Base-by-base conservation (phyloP, 2,797 vertebrate genomes). In the Schizothorax lantsangensis region DNA sequence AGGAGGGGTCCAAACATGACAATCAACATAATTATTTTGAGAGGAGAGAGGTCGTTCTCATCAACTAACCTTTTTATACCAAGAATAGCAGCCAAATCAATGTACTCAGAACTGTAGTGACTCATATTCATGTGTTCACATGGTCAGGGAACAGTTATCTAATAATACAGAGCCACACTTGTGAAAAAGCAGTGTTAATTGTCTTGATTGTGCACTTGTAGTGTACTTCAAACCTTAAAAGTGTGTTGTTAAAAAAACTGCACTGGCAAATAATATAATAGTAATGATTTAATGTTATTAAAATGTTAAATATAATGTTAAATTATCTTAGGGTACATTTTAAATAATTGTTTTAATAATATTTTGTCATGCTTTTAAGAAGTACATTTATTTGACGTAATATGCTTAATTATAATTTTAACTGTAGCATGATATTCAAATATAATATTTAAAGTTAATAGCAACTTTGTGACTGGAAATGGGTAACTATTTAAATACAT, bases 21-120 rank as follows among this genome's bases (percentile, higher is more conserved):
- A 30, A 73, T 64, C 71, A 66, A 36, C 52, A 59, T 12, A 75
- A 38, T 77, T 84, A 74, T 75, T 17, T 36, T 36, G n/a, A 73
- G 14, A 72, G 36, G 23, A 43, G 72, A 59, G 17, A 83, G 36
- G 68, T 23, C 6, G 17, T 84, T 30, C 30, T n/a, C 57, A n/a
- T 23, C 26, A n/a, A 11, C 26, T 49, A 10, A 68, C 30, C 30
- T 66, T 15, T 78, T 62, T 11, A 73, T 43, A 62, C 54, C 19
- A 74, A 62, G n/a, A 59, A 59, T 2, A 62, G 38, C 38, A 59
- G 6, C 52, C 52, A 83, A 59, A 30, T 43, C 38, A 83, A 59
- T 79, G 21, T 43, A n/a, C 23, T 62, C 21, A 17, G 36, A 59
- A 21, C 11, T 38, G 33, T 30, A 2, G 2, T 54, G 30, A 54